Evolutionary conservation across 1,140 invertebrate genomes (phyloP).

Genomic region (Capitella teleta): DNA sequence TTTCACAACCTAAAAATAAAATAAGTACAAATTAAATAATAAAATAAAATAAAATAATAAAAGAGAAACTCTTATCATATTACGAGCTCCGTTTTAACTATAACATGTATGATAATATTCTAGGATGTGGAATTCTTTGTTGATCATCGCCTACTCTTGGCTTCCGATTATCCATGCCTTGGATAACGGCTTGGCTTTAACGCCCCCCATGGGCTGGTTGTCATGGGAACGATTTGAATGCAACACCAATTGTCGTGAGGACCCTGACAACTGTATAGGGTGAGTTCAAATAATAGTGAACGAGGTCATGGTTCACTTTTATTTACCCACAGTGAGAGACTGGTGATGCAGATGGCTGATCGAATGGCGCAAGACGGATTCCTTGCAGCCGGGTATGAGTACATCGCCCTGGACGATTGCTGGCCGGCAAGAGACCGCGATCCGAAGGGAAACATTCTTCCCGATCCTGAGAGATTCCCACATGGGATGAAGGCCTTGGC

Average conservation of each 20-base stretch:
- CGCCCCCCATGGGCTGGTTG: slow-evolving; percentile 43
- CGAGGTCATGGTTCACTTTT: no score
- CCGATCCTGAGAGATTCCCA: slow-evolving; percentile 78
- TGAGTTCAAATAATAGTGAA: slow-evolving; percentile 18
- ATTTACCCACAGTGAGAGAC: slow-evolving; percentile 57
- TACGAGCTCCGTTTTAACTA: no score
- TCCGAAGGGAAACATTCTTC: slow-evolving; percentile 60
- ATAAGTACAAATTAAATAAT: no score
- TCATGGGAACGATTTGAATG: slow-evolving; percentile 40
- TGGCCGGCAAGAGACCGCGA: slow-evolving; percentile 77
- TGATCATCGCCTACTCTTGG: no score
- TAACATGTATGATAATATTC: no score
- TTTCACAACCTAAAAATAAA: no score
- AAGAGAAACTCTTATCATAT: no score
- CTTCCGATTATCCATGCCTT: no score
- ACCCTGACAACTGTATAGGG: slow-evolving; percentile 40
- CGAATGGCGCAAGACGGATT: slow-evolving; percentile 79
- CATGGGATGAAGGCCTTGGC: slow-evolving; percentile 79
- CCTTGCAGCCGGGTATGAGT: slow-evolving; percentile 76
- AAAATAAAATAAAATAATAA: no score
- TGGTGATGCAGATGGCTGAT: slow-evolving; percentile 87
- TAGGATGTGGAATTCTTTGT: no score
- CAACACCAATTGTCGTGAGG: slow-evolving; percentile 30
- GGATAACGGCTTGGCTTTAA: slow-evolving; percentile 36
- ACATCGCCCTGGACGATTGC: slow-evolving; percentile 91